These are phyloP conservation scores for Myanophis thanlyinensis DNA, from an alignment of 2,113 vertebrate species.

Conservation along the genomic window DNA sequence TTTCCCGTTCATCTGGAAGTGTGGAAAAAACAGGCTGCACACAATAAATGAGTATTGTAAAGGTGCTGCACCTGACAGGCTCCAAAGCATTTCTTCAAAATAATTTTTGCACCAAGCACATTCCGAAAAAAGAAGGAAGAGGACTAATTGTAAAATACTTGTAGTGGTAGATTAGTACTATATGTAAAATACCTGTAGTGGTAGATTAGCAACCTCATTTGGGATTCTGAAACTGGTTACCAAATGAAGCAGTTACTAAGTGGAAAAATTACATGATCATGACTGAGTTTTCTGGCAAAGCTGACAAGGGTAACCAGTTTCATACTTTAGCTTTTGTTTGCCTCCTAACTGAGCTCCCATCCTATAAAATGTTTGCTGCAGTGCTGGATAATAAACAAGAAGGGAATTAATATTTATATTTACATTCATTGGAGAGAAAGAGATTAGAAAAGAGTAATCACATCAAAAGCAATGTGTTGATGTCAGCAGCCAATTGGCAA, in stretches of 20 bases:
- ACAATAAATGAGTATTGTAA: neutral
- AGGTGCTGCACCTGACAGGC: neutral
- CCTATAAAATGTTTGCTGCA: neutral
- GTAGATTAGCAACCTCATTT: neutral
- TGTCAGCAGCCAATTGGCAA: neutral
- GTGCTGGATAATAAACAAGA: neutral
- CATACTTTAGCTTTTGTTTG: neutral
- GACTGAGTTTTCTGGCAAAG: neutral
- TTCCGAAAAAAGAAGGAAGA: neutral
- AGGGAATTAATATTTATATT: neutral
- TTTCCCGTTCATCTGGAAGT: neutral
- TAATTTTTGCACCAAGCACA: neutral
- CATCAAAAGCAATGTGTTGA: neutral
- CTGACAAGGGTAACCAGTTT: neutral
- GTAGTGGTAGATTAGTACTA: neutral
- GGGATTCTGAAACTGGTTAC: neutral
- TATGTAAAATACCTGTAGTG: neutral
- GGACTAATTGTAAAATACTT: neutral
- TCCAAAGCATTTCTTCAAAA: neutral
- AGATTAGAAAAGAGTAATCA: neutral
- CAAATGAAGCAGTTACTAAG: neutral
- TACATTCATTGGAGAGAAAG: neutral
- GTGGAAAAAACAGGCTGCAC: neutral
- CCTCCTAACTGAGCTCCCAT: neutral
- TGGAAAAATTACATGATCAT: neutral